Conservation (phyloP, 2,797 vertebrate genomes). For the Amazona ochrocephala region DNA sequence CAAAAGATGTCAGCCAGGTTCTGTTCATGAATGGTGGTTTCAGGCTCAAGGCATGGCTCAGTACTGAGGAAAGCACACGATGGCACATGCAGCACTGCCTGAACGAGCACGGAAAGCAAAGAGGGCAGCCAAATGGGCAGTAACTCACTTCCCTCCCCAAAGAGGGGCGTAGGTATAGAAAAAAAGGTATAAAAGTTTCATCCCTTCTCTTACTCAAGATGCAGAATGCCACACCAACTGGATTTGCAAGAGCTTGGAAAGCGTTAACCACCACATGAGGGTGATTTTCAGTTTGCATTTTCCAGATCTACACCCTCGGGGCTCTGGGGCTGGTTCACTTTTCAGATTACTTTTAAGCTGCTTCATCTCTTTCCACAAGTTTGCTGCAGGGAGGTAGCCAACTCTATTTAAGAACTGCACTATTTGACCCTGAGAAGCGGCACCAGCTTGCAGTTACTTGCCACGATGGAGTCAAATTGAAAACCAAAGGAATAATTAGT, state of each 20-base stretch:
- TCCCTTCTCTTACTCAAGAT: neutral
- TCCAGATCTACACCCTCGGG: neutral
- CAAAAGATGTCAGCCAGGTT: neutral
- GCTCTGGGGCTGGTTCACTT: neutral
- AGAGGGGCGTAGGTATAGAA: neutral
- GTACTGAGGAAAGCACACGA: neutral
- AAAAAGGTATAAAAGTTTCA: neutral
- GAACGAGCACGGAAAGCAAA: neutral
- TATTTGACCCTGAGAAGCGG: conserved; percentile 60
- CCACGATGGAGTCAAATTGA: neutral
- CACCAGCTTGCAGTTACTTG: conserved; percentile 27
- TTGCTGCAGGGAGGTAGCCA: conserved; percentile 45
- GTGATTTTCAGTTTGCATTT: neutral
- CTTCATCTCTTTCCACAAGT: neutral
- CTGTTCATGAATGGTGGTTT: neutral
- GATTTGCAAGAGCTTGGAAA: neutral
- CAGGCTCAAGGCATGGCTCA: neutral
- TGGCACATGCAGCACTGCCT: neutral
- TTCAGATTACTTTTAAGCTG: conserved; percentile 9
- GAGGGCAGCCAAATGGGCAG: neutral
- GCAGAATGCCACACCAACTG: neutral
- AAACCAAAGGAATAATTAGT: neutral
- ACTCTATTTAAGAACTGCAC: conserved; percentile 38
- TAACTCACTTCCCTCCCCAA: neutral
- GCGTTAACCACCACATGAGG: neutral